phyloP scores from a whole-genome alignment of 2,113 vertebrate species.

The Bubo bubo region DNA sequence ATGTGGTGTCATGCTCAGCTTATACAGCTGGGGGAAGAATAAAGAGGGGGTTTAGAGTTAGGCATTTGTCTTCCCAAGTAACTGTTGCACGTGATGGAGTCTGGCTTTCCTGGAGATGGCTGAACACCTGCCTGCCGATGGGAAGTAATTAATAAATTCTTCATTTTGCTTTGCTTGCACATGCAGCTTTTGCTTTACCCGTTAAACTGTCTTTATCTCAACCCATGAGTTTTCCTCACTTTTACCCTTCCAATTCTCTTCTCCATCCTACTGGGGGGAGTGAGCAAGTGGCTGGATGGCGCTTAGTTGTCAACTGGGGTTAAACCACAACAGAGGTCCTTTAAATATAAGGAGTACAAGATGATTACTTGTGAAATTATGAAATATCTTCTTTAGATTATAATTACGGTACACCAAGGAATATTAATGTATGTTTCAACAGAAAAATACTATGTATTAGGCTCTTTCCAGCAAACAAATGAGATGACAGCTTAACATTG shows the following conservation, averaged over 20 bases:
- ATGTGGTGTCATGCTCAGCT: fast-evolving
- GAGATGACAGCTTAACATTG: background rate
- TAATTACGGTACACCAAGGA: background rate
- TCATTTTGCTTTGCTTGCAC: background rate
- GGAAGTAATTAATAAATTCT: background rate
- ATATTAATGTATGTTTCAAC: background rate
- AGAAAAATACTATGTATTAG: background rate
- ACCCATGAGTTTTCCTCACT: background rate
- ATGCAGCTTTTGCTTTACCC: background rate
- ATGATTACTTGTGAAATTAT: background rate
- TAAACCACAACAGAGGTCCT: fast-evolving
- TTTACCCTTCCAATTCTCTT: background rate
- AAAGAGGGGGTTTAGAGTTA: fast-evolving
- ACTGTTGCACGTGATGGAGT: fast-evolving
- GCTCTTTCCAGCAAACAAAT: background rate
- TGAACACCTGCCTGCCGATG: background rate
- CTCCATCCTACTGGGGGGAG: background rate
- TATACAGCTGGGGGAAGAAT: background rate
- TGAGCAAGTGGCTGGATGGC: fast-evolving
- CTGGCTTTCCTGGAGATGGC: background rate
- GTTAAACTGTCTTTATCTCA: background rate
- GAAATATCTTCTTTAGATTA: background rate
- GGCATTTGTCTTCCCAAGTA: background rate
- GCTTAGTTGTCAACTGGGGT: fast-evolving
- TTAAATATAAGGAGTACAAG: background rate